phyloP scores from a whole-genome alignment of 2,888 invertebrate genomes.

The Petrolisthes cinctipes region DNA sequence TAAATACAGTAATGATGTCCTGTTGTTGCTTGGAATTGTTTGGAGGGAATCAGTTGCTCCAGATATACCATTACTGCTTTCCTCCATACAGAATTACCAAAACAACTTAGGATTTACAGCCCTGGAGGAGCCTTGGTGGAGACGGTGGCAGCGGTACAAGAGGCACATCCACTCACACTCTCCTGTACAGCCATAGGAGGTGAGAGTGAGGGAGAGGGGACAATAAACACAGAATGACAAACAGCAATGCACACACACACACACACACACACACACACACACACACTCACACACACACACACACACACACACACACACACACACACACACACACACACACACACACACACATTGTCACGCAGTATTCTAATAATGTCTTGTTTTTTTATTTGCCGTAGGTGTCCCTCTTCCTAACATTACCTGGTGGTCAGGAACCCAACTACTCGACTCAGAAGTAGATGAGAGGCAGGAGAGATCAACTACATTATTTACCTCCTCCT shows the following conservation, averaged over 20 bases:
- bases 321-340: no score
- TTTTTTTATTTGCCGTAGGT: background rate
- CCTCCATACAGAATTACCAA: constrained; percentile 10
- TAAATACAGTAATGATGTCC: background rate
- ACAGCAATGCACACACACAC: no score
- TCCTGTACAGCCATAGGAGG: constrained; percentile 38
- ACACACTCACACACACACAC: no score
- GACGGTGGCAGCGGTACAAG: constrained; percentile 30
- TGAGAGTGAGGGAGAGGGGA: background rate
- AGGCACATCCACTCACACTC: constrained; percentile 37
- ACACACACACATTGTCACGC: no score
- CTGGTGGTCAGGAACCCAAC: constrained; percentile 48
- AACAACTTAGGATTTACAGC: constrained; percentile 27
- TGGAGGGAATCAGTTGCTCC: background rate
- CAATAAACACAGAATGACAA: no score
- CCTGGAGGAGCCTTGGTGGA: constrained; percentile 34
- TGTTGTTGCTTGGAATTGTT: no score
- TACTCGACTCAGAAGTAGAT: constrained; percentile 33
- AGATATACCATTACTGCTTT: background rate
- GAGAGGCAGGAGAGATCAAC: constrained; percentile 7
- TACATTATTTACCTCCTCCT: background rate
- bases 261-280: no score
- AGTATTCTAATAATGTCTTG: background rate
- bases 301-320: no score
- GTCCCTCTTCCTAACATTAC: constrained; percentile 41